Percentiles rank a stretch among this genome's conserved stretches.
Evolutionary conservation across 1,140 invertebrate genomes (phyloP).

Genomic region (Caenorhabditis inopinata): DNA sequence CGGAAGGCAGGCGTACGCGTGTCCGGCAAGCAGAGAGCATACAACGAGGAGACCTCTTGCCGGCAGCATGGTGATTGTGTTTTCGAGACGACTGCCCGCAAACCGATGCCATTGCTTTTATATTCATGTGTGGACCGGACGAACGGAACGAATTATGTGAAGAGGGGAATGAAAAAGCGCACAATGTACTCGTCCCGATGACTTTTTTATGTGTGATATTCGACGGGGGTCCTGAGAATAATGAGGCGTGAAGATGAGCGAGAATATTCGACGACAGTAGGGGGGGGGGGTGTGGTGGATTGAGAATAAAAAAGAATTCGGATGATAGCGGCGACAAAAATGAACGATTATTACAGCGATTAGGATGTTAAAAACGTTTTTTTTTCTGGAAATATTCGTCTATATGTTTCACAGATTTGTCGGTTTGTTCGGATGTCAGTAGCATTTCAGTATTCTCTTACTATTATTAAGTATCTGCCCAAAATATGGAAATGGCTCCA

Average conservation of each 20-base stretch:
- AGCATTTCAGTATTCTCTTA: too few species aligned
- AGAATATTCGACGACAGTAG: neutral
- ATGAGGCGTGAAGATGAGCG: neutral
- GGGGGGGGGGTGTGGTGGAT: too few species aligned
- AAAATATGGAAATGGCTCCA: too few species aligned
- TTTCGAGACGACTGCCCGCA: neutral
- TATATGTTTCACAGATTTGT: too few species aligned
- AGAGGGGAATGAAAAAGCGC: neutral
- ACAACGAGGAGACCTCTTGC: neutral
- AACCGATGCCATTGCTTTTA: neutral
- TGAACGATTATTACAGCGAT: too few species aligned
- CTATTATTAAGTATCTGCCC: too few species aligned
- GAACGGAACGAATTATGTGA: conserved; percentile 1
- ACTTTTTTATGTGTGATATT: neutral
- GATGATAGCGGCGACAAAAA: neutral
- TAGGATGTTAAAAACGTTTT: too few species aligned
- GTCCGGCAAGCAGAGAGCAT: neutral
- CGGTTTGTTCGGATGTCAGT: too few species aligned
- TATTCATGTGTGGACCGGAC: neutral
- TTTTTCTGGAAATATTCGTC: too few species aligned
- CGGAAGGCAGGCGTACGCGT: neutral
- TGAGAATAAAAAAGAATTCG: neutral
- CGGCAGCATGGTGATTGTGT: neutral
- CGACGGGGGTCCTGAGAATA: neutral
- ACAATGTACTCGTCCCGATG: conserved; percentile 14